phyloP scores from a whole-genome alignment of 2,888 invertebrate genomes.

The Trichogramma evanescens region DNA sequence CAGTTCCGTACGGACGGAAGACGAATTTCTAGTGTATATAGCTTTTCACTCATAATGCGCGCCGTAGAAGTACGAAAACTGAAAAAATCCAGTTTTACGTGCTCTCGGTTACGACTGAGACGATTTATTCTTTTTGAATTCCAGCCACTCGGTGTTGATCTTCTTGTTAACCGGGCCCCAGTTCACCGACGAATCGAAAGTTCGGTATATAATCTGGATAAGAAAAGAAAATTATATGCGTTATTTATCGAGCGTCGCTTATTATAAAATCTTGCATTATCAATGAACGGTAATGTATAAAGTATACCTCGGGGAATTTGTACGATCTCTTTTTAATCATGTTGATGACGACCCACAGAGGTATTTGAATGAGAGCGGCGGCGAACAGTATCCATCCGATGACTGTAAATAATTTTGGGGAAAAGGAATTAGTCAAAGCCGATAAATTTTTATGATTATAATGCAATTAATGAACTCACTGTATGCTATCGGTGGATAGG shows the following conservation, averaged over 20 bases:
- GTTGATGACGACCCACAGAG: constrained; percentile 45
- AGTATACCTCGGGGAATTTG: constrained; percentile 26
- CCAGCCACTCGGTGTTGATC: constrained; percentile 39
- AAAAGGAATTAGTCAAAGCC: neutral
- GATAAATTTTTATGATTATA: neutral
- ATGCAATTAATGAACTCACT: neutral
- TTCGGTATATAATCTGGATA: constrained; percentile 34
- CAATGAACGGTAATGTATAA: neutral
- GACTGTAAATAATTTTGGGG: constrained; percentile 35
- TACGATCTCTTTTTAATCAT: constrained; percentile 32
- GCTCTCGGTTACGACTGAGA: neutral
- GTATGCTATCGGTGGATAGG: constrained; percentile 35
- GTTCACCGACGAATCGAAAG: constrained; percentile 36
- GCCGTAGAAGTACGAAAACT: too few relatives aligned
- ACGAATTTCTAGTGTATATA: too few relatives aligned
- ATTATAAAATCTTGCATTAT: neutral
- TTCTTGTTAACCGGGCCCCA: constrained; percentile 44
- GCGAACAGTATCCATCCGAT: constrained; percentile 50
- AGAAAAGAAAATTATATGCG: neutral
- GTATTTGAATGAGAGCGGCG: constrained; percentile 49
- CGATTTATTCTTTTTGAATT: constrained; percentile 37
- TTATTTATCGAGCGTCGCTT: neutral
- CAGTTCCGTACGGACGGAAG: too few relatives aligned
- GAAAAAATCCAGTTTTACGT: too few relatives aligned
- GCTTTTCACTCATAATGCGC: too few relatives aligned